Conservation (phyloP, 37 sponge, comb jelly and placozoan species). For the Cliona cf. orientalis region DNA sequence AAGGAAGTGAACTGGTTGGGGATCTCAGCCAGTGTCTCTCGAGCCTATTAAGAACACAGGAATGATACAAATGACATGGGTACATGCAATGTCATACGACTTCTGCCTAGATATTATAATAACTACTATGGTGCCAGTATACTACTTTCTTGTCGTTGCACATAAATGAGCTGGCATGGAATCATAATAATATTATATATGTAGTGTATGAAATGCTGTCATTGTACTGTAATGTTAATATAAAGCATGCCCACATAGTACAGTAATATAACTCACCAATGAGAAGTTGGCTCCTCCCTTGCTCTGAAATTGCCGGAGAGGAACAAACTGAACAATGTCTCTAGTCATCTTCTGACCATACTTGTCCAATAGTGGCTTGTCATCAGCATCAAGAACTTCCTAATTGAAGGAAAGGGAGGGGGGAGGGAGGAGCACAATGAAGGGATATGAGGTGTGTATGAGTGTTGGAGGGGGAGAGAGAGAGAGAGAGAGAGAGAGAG, state of each 20-base stretch:
- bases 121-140: background rate
- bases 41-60: conserved; percentile 49
- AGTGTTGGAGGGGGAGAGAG: too few species aligned
- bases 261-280: conserved; percentile 54
- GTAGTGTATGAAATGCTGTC: background rate
- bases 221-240: background rate
- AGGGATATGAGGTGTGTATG: too few species aligned
- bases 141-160: background rate
- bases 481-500: background rate
- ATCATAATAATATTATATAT: background rate
- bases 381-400: conserved; percentile 93
- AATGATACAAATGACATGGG: background rate
- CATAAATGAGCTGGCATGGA: background rate
- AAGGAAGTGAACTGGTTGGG: conserved; percentile 74
- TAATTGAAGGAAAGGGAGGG: too few species aligned
- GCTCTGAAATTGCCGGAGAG: conserved; percentile 59
- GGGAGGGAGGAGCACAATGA: too few species aligned
- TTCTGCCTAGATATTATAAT: too few species aligned
- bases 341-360: conserved; percentile 70
- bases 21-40: conserved; percentile 90
- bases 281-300: conserved; percentile 63
- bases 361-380: conserved; percentile 67
- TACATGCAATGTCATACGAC: too few species aligned
- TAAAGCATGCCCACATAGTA: background rate
- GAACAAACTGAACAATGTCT: conserved; percentile 96